A percentile compares a stretch with the other conserved stretches of the same genome.
Conservation (phyloP, 2,113 vertebrate genomes). For the Eretmodus cyanostictus region DNA sequence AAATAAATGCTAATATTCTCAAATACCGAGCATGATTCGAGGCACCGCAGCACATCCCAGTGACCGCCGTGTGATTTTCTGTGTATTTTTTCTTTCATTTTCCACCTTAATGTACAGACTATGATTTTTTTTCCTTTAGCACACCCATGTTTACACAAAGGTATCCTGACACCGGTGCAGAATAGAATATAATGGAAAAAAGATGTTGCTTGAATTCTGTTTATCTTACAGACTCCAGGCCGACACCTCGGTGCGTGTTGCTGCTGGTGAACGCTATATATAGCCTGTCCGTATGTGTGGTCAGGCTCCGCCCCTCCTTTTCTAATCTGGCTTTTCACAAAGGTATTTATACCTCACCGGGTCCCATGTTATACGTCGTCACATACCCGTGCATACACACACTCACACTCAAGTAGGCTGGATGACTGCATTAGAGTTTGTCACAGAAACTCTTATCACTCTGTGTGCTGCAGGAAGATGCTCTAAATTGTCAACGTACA, state of each 20-base stretch:
- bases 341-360: slow-evolving; percentile 52
- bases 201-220: background rate
- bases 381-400: background rate
- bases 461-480: background rate
- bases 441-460: slow-evolving; percentile 28
- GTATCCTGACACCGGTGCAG: background rate
- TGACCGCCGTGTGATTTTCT: background rate
- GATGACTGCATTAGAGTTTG: background rate
- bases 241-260: background rate
- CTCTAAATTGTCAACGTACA: background rate
- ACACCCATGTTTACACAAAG: background rate
- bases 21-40: background rate
- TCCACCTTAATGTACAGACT: background rate
- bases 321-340: slow-evolving; percentile 59
- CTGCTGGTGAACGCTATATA: slow-evolving; percentile 14
- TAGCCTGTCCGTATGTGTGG: background rate
- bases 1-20: background rate
- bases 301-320: slow-evolving; percentile 9
- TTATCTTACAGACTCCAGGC: background rate
- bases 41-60: background rate
- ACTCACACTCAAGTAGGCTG: background rate
- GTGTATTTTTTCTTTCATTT: background rate
- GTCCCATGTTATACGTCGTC: slow-evolving; percentile 34
- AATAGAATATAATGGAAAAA: background rate
- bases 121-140: background rate